These are phyloP conservation scores for Platysternon megacephalum DNA, from an alignment of 2,113 vertebrate species.

Conservation along the genomic window DNA sequence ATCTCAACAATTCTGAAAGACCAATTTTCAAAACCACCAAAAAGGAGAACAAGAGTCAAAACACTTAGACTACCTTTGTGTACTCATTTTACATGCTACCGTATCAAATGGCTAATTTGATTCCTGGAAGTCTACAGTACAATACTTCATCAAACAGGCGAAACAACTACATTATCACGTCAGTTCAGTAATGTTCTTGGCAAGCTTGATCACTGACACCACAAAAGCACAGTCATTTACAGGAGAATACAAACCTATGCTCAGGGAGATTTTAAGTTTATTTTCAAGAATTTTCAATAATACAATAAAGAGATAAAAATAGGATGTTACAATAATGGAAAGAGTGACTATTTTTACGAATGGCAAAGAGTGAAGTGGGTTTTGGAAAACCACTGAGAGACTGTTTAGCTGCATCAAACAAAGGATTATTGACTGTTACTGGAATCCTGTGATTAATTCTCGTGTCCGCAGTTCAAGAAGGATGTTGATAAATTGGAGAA, in stretches of 20 bases:
- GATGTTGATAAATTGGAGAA: no score
- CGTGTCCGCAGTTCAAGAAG: no score
- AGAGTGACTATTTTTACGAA: neutral
- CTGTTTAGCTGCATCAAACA: neutral
- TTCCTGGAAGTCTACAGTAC: slow-evolving; percentile 12
- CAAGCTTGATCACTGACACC: neutral
- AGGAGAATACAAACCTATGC: neutral
- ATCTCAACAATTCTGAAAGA: neutral
- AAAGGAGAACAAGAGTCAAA: neutral
- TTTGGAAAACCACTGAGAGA: neutral
- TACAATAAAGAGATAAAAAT: neutral
- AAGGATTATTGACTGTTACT: neutral
- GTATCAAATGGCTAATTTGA: neutral
- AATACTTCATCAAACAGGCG: neutral
- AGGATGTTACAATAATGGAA: neutral
- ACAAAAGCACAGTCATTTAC: neutral
- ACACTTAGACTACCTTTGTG: neutral
- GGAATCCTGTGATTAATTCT: no score
- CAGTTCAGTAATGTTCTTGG: neutral
- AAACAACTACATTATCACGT: slow-evolving; percentile 30
- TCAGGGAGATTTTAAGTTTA: neutral
- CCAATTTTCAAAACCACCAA: neutral
- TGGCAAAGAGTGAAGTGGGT: neutral
- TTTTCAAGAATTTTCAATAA: neutral
- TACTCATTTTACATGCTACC: neutral